Evolutionary conservation across 2,888 invertebrate species (phyloP), one percentile per base, ranked within the genome.

Genomic region (Achlya flavicornis): DNA sequence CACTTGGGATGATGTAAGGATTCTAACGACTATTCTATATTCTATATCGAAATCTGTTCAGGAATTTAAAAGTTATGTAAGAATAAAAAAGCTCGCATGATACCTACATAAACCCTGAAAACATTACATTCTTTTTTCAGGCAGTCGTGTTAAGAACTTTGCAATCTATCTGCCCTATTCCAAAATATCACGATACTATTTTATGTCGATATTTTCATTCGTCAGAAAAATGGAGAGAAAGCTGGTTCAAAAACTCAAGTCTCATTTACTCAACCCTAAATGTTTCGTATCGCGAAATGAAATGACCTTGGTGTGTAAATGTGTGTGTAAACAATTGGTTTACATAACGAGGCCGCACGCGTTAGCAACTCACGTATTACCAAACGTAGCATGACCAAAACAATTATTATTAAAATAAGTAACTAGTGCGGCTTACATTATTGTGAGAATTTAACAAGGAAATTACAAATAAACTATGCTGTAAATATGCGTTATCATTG

Each of bases 261-360:
- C 1, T 12, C 11, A 41, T 41, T 41, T 12, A 12, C 41, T 7
- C 12, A 12, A 41, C 41, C 3, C 12, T 41, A 41, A 41, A 41
- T 35, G 14, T 41, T 59, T 38, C 59, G 41, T 16, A 60, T 41
- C 53, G 53, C 7, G 19, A 53, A 46, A 46, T 46, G 73, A 65
- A 69, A 69, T 75, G 85, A 83, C 89, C 89, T 89, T 88, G 88
- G 78, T 68, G 68, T 71, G 69, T 74, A 71, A 77, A 80, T 79
- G 80, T 85, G 80, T 85, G 81, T 84, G 82, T 81, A 85, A 85
- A 86, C 87, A 85, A 86, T 87, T 77, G 70, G 71, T 71, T 87
- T 85, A 87, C 81, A 82, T 86, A 85, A 87, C 84, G 80, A 90
- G 89, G 89, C 76, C 86, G 78, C 76, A 77, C 75, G 77, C 76